phyloP scores from a whole-genome alignment of 2,797 vertebrate genomes.

The Simalia tracyae region DNA sequence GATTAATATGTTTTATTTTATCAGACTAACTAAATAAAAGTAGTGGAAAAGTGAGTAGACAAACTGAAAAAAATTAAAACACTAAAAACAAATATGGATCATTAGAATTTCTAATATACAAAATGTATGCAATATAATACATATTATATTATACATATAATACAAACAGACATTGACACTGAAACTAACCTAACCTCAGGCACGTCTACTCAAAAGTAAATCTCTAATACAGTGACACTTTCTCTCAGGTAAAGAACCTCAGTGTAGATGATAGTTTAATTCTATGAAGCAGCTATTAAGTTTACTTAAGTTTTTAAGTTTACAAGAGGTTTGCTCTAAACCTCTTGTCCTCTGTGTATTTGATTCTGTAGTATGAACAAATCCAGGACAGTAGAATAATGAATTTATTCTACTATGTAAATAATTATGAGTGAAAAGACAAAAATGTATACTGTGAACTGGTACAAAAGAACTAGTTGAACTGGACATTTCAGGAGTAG shows the following conservation, averaged over 20 bases:
- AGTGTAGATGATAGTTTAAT: background rate
- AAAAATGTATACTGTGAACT: background rate
- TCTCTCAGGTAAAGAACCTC: background rate
- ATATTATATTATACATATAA: background rate
- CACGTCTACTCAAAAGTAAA: background rate
- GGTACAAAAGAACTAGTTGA: background rate
- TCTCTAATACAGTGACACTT: background rate
- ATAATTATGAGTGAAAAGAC: background rate
- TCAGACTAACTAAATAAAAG: slow-evolving; percentile 77
- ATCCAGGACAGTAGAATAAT: background rate
- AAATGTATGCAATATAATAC: too few relatives aligned
- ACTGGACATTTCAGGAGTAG: background rate
- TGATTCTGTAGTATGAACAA: background rate
- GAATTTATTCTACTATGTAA: background rate
- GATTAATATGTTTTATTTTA: slow-evolving; percentile 78
- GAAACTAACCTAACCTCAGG: background rate
- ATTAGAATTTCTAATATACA: slow-evolving; percentile 84
- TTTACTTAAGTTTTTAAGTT: background rate
- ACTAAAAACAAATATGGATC: slow-evolving; percentile 84
- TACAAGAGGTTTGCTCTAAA: background rate
- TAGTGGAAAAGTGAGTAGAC: slow-evolving; percentile 88
- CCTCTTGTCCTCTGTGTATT: background rate
- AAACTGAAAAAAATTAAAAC: slow-evolving; percentile 90
- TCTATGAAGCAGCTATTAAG: background rate
- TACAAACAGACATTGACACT: background rate